Evolutionary conservation across 2,113 vertebrate genomes (phyloP).

Genomic region (Thinocorus orbignyianus): DNA sequence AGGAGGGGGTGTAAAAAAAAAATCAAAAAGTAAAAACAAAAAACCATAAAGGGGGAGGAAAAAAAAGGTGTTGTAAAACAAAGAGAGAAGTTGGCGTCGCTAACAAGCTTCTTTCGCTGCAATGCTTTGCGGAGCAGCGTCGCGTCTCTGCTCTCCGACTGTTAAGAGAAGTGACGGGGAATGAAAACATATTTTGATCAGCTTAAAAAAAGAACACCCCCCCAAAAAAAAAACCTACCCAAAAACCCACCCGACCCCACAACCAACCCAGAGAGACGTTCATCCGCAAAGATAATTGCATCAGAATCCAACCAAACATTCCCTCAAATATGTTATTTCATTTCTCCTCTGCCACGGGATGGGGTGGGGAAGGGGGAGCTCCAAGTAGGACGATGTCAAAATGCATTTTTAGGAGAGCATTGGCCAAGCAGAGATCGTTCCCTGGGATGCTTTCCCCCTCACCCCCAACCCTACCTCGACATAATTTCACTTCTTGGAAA

Average conservation of each 20-base stretch:
- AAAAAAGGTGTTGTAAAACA: background rate
- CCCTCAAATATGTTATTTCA: conserved; percentile 29
- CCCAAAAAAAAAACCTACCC: too few species aligned
- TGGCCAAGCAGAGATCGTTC: background rate
- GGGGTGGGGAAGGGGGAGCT: background rate
- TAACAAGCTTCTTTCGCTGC: conserved; percentile 9
- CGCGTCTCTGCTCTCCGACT: background rate
- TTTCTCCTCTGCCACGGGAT: background rate
- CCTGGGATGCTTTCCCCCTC: background rate
- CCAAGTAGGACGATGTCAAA: background rate
- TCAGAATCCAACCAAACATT: conserved; percentile 49
- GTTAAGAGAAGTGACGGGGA: conserved; percentile 3
- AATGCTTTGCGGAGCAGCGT: background rate
- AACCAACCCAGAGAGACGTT: background rate
- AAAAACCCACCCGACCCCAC: too few species aligned
- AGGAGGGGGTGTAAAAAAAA: background rate
- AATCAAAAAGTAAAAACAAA: too few species aligned
- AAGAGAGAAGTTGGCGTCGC: conserved; percentile 28
- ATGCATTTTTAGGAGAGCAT: conserved; percentile 20
- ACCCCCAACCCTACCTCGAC: background rate
- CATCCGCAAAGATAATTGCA: conserved; percentile 46
- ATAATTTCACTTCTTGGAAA: background rate
- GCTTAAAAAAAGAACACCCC: background rate
- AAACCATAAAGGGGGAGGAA: background rate
- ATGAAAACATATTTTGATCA: conserved; percentile 36